phyloP scores from a whole-genome alignment of 2,797 vertebrate species.

The Cyclura pinguis region DNA sequence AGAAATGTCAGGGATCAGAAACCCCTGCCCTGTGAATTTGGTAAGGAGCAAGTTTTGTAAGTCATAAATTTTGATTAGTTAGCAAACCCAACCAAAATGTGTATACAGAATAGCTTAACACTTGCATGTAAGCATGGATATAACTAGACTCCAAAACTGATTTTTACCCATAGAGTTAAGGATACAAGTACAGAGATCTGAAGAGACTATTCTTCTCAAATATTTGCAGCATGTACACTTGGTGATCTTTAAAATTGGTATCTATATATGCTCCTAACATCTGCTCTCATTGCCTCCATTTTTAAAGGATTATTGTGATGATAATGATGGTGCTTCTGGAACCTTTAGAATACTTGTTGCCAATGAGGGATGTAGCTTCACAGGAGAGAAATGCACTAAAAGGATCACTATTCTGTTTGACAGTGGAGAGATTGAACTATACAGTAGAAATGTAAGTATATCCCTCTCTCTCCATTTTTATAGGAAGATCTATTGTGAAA shows the following conservation, averaged over 20 bases:
- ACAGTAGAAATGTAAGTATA: conserved; percentile 85
- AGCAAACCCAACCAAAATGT: not conserved
- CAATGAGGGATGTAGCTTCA: conserved; percentile 91
- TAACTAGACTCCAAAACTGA: not conserved
- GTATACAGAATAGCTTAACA: no score
- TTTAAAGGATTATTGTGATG: conserved; percentile 89
- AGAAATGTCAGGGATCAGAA: not conserved
- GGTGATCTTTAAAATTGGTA: not conserved
- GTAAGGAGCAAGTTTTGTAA: not conserved
- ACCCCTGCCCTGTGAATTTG: not conserved
- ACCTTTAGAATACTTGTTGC: conserved; percentile 91
- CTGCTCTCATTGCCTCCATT: not conserved
- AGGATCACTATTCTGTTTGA: conserved; percentile 85
- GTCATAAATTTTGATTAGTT: not conserved
- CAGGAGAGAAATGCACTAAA: conserved; percentile 90
- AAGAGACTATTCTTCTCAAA: not conserved
- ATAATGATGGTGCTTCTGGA: conserved; percentile 76
- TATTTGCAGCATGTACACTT: not conserved
- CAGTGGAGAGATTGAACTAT: conserved; percentile 88
- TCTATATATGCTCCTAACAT: not conserved
- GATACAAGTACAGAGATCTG: not conserved
- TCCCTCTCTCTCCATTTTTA: not conserved
- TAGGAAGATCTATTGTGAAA: not conserved
- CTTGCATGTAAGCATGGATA: not conserved
- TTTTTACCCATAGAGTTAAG: not conserved